Evolutionary conservation across 2,113 vertebrate species (phyloP), one percentile per base, ranked within the genome.

Genomic region (Charadrius vociferus): DNA sequence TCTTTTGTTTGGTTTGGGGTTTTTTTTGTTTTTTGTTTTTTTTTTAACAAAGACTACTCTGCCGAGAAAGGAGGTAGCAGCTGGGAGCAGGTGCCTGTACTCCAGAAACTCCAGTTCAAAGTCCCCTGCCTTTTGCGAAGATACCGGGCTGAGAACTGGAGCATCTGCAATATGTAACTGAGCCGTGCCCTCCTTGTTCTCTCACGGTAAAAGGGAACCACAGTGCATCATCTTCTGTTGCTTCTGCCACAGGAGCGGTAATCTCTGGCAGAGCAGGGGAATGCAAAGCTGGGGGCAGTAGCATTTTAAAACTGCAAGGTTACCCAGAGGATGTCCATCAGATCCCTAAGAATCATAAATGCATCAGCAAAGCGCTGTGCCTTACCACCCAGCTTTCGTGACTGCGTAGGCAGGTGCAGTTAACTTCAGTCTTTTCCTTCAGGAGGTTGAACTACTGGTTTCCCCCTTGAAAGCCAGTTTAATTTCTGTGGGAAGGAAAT

Each of bases 401-500:
- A 47, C 39, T 70, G 8, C 1, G 3, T 80, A 71, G 80, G 59
- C 14, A 78, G 79, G 63, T 73, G 58, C 50, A 82, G 71, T 66
- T 68, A 82, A 37, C 50, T 87, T 78, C 16, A 36, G 36, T 59
- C 36, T 79, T 80, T 88, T 88, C 39, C 47, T 85, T 77, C 29
- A 59, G 55, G 53, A 77, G 36, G 18, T 1, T 87, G 66, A 77
- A 86, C 55, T 80, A 77, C 0, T 88, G n/a, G 13, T 83, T 87
- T 88, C 23, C 27, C 41, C 8, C 20, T 61, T 90, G 62, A 89
- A 90, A 22, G 55, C 29, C 36, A 27, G 20, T 87, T 91, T 91
- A 81, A 79, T 94, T 94, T 95, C 62, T 92, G 81, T 89, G 49
- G 77, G 78, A 91, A 81, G 80, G 29, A 88, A 86, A 68, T 93